Evolutionary conservation across 2,113 vertebrate genomes (phyloP).

Genomic region (Rhabdornis inornatus): DNA sequence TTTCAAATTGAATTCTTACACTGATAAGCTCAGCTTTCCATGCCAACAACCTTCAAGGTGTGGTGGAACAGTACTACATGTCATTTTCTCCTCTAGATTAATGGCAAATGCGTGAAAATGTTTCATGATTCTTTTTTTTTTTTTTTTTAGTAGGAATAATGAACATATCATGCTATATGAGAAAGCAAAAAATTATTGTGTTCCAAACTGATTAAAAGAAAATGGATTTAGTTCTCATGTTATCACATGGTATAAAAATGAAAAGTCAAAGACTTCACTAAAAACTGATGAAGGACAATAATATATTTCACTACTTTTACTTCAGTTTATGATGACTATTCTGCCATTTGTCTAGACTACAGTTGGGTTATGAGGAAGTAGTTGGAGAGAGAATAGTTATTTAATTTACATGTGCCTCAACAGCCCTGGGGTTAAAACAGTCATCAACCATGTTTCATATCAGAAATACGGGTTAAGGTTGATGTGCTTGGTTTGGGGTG

Average conservation of each 20-base stretch:
- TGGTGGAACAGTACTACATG: not conserved
- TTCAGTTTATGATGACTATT: not conserved
- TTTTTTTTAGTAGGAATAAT: not conserved
- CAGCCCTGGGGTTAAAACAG: not conserved
- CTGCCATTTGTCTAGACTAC: not conserved
- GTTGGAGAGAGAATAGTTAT: not conserved
- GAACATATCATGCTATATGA: not conserved
- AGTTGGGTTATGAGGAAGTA: not conserved
- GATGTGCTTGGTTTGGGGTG: not conserved
- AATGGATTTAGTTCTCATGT: not conserved
- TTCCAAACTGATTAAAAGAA: not conserved
- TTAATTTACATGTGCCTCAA: not conserved
- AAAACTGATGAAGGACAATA: not conserved
- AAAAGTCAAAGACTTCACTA: not conserved
- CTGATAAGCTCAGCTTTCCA: not conserved
- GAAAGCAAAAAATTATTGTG: not conserved
- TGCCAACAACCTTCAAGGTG: not conserved
- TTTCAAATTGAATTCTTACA: not conserved
- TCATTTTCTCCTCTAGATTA: not conserved
- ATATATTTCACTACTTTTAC: not conserved
- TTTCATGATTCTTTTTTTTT: not conserved
- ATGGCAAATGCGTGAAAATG: not conserved
- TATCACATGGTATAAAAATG: not conserved
- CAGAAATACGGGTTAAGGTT: not conserved
- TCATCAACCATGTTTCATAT: not conserved